These are phyloP conservation scores for Sterna hirundo DNA, from an alignment of 2,113 vertebrate genomes.

Conservation along the genomic window DNA sequence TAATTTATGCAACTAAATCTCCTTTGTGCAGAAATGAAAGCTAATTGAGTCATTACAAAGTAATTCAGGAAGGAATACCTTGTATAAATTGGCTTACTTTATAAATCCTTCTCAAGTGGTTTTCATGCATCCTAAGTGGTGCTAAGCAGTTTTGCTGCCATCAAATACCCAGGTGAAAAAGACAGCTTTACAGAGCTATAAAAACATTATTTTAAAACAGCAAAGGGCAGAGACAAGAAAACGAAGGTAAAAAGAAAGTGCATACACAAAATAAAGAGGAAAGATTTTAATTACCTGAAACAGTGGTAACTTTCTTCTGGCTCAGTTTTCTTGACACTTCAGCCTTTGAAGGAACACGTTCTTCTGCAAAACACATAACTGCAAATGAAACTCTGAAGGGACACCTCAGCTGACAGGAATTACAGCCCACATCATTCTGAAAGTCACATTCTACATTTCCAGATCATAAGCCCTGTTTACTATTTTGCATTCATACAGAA, in stretches of 20 bases:
- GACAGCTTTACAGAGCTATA: conserved; percentile 34
- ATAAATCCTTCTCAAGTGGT: conserved; percentile 93
- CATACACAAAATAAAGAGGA: background rate
- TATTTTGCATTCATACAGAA: conserved; percentile 7
- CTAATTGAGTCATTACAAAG: conserved; percentile 99
- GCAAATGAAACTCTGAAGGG: conserved; percentile 7
- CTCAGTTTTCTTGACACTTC: conserved; percentile 33
- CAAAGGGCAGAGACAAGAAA: background rate
- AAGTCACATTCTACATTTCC: background rate
- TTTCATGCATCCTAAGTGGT: conserved; percentile 84
- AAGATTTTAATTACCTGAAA: conserved; percentile 64
- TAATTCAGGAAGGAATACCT: conserved; percentile 94
- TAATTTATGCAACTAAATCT: conserved; percentile 99
- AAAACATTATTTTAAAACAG: conserved; percentile 20
- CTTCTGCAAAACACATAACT: conserved; percentile 70
- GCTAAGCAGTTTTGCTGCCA: conserved; percentile 72
- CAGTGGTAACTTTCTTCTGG: background rate
- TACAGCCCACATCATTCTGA: background rate
- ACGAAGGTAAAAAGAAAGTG: background rate
- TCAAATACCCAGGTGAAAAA: conserved; percentile 38
- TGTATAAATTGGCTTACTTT: conserved; percentile 99
- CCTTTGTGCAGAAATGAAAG: conserved; percentile 99
- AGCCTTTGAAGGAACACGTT: background rate
- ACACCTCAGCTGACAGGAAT: background rate
- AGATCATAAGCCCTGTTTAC: background rate